Evolutionary conservation across 2,888 invertebrate genomes (phyloP), one percentile per base, ranked within the genome.

Genomic region (Boloria selene): DNA sequence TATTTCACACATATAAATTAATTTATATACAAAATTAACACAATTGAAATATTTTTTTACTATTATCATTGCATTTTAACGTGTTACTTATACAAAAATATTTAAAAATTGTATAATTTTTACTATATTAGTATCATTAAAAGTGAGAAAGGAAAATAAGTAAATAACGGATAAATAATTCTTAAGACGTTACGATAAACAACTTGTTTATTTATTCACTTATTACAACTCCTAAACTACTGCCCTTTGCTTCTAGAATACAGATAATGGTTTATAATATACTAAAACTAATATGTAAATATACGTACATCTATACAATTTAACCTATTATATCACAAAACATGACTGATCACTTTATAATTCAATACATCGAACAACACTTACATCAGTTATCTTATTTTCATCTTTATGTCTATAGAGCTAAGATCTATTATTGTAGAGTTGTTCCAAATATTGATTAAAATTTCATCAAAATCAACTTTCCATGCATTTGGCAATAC

Each of bases 321-420:
- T 79, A 79, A 80, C 74, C 85, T 87, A 87, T 82, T 79, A 85
- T 87, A 88, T 88, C 88, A 88, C 88, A 88, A 87, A 86, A 85
- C 78, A 85, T 84, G 86, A 85, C 85, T 85, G 81, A 82, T 80
- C 65, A 68, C 54, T 68, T 65, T 52, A 62, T 59, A 42, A 54
- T 31, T 64, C 52, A 53, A 58, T 56, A 58, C 31, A 51, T 6
- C 44, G 58, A 58, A 52, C 58, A 45, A 52, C 45, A 58, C 10
- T 44, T n/a, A 22, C 16, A 44, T 51, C 44, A 50, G 3, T 50
- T 50, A 22, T 13, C 31, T 38, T 26, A 64, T 51, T 45, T 44
- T 59, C 6, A 38, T 31, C 45, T 58, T 52, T 52, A 58, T 52
- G 0, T 38, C 1, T 26, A 52, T 51, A 17, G 16, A 6, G 13